These are phyloP conservation scores for Nesoenas mayeri DNA, from an alignment of 2,113 vertebrate species.

Conservation along the genomic window DNA sequence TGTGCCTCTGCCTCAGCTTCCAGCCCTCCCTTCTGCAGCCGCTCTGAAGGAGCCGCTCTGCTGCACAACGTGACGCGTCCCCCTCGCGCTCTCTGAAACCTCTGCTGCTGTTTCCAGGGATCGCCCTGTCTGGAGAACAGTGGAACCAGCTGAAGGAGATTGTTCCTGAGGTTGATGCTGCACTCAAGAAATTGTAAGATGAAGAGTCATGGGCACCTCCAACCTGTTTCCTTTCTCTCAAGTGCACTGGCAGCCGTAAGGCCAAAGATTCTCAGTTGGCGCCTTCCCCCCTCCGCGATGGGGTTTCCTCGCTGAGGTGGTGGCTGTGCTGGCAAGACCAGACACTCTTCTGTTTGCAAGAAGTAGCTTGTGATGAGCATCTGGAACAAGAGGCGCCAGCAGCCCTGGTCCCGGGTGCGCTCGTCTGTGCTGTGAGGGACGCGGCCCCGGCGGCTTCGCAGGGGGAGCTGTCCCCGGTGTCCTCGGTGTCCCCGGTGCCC, in stretches of 20 bases:
- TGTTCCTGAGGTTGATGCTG: not conserved
- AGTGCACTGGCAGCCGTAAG: not conserved
- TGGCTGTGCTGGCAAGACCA: not conserved
- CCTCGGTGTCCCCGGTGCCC: not conserved
- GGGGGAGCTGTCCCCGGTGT: not conserved
- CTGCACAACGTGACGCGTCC: not conserved
- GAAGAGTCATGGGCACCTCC: not conserved
- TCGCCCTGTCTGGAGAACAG: constrained; percentile 33
- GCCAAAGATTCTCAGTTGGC: not conserved
- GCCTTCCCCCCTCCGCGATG: not conserved
- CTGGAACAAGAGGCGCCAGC: not conserved
- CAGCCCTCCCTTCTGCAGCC: not conserved
- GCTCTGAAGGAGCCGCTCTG: not conserved
- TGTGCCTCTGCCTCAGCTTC: not conserved
- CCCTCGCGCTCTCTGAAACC: not conserved
- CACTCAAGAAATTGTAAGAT: not conserved
- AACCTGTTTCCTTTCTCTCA: not conserved
- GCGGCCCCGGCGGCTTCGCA: not conserved
- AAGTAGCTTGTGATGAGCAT: not conserved
- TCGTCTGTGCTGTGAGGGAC: not conserved
- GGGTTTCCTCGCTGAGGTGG: not conserved
- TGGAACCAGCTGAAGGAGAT: constrained; percentile 49
- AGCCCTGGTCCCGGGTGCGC: not conserved
- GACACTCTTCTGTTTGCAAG: not conserved
- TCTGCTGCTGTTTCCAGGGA: constrained; percentile 4